Conservation (phyloP, 2,888 invertebrate species). For the Xanthia icteritia region DNA sequence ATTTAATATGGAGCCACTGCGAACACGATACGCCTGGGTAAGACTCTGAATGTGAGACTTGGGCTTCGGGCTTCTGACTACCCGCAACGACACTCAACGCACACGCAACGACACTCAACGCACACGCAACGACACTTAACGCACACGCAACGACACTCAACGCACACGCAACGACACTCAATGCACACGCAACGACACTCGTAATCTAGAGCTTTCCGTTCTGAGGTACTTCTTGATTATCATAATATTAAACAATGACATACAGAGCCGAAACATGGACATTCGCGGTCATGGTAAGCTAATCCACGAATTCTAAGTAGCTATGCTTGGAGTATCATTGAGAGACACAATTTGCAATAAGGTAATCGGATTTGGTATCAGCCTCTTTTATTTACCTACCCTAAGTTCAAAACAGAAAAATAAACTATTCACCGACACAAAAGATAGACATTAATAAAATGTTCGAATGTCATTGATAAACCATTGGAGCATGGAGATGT, state of each 20-base stretch:
- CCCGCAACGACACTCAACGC: no score
- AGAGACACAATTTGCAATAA: background rate
- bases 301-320: background rate
- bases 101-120: no score
- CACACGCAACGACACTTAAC: no score
- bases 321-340: background rate
- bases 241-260: background rate
- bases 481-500: background rate
- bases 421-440: background rate
- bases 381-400: background rate
- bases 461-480: background rate
- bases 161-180: no score
- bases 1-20: background rate
- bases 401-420: background rate
- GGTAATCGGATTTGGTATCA: background rate
- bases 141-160: no score
- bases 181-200: no score
- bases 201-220: no score
- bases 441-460: background rate
- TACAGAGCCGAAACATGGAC: background rate
- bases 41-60: background rate
- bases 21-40: background rate
- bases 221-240: background rate
- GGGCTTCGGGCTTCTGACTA: background rate
- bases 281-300: background rate